Evolutionary conservation across 2,113 vertebrate genomes (phyloP).

Genomic region (Eleginops maclovinus): DNA sequence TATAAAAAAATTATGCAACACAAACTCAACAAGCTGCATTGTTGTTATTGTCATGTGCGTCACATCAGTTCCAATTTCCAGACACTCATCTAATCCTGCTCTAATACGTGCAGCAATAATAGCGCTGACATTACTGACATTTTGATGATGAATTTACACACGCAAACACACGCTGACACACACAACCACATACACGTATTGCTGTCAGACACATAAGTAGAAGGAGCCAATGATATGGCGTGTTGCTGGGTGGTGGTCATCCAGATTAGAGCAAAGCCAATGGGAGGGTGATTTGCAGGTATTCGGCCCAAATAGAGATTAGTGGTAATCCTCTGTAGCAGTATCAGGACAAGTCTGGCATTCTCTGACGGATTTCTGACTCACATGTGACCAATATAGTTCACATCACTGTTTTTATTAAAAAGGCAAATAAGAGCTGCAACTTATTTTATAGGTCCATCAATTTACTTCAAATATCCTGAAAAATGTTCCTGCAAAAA

Average conservation of each 20-base stretch:
- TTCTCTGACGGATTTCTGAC: slow-evolving; percentile 21
- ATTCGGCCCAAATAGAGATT: slow-evolving; percentile 70
- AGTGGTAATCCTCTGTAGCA: slow-evolving; percentile 75
- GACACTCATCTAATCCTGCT: slow-evolving; percentile 47
- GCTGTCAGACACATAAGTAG: neutral
- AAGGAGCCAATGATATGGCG: slow-evolving; percentile 57
- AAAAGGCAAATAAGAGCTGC: neutral
- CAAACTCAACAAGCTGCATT: neutral
- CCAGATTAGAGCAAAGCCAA: slow-evolving; percentile 76
- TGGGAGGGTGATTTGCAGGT: slow-evolving; percentile 47
- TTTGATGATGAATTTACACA: slow-evolving; percentile 38
- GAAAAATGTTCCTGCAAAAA: neutral
- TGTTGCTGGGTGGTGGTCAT: slow-evolving; percentile 27
- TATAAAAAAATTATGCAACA: neutral
- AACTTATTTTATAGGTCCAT: neutral
- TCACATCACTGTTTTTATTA: neutral
- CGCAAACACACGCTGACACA: slow-evolving; percentile 1
- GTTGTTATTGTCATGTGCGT: slow-evolving; percentile 2
- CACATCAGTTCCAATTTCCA: slow-evolving; percentile 42
- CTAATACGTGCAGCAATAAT: slow-evolving; percentile 25
- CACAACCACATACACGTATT: slow-evolving; percentile 6
- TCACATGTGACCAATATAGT: neutral
- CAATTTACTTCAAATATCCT: neutral
- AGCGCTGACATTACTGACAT: slow-evolving; percentile 9
- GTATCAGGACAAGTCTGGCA: slow-evolving; percentile 42